These are phyloP conservation scores for Penaeus chinensis DNA, from an alignment of 1,140 invertebrate genomes.

Conservation along the genomic window DNA sequence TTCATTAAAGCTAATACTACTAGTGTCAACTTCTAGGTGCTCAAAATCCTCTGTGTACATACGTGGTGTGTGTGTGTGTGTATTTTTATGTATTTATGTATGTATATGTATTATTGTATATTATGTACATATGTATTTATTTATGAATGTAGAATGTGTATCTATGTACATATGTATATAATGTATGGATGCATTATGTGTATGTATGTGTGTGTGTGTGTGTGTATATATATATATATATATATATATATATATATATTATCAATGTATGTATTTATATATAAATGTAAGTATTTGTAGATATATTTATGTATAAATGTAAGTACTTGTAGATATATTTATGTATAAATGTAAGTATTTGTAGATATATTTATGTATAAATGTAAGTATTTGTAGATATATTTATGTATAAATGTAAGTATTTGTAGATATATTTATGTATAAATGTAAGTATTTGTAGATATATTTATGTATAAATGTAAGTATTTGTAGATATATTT, in stretches of 20 bases:
- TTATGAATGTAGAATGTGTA: neutral
- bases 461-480: neutral
- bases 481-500: neutral
- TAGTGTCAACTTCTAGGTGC: no score
- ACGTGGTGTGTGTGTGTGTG: no score
- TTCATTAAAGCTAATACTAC: no score
- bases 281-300: neutral
- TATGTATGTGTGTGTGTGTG: constrained; percentile 20
- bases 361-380: neutral
- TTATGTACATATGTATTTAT: constrained; percentile 6
- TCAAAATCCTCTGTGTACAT: no score
- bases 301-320: neutral
- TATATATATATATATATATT: constrained; percentile 8
- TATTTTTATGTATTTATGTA: neutral
- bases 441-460: neutral
- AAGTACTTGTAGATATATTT: neutral
- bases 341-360: neutral
- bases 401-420: no score
- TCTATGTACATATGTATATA: neutral
- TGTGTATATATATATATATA: constrained; percentile 15
- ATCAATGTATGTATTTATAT: constrained; percentile 23
- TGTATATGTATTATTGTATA: neutral
- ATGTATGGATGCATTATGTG: neutral
- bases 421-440: constrained; percentile 23
- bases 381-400: neutral